Conservation (phyloP, 2,888 invertebrate species). For the Xylota segnis region DNA sequence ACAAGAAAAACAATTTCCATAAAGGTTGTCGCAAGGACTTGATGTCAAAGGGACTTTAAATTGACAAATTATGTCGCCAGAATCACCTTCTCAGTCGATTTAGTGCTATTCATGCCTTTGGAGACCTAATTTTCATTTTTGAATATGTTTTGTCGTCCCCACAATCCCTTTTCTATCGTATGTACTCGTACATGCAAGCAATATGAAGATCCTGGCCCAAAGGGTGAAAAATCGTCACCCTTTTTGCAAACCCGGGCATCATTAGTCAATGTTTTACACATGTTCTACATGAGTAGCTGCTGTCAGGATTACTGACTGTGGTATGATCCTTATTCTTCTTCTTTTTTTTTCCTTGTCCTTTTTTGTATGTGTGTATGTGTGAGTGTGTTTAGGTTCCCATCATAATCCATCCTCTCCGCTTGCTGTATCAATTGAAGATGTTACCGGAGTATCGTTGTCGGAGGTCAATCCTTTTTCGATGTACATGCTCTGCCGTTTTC, state of each 20-base stretch:
- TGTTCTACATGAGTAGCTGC: slow-evolving; percentile 58
- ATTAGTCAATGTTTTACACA: slow-evolving; percentile 71
- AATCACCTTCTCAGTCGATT: slow-evolving; percentile 43
- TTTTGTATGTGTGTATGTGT: neutral
- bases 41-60: slow-evolving; percentile 49
- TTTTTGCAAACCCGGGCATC: slow-evolving; percentile 37
- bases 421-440: slow-evolving; percentile 58
- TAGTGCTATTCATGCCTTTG: slow-evolving; percentile 34
- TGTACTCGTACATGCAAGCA: neutral
- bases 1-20: slow-evolving; percentile 9
- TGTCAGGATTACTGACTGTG: slow-evolving; percentile 57
- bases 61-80: slow-evolving; percentile 54
- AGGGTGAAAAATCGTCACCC: slow-evolving; percentile 58
- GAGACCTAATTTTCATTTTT: slow-evolving; percentile 32
- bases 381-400: slow-evolving; percentile 2
- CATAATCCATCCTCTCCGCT: slow-evolving; percentile 33
- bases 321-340: slow-evolving; percentile 35
- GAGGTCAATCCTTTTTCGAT: slow-evolving; percentile 57
- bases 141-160: too few species aligned
- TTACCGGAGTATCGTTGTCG: slow-evolving; percentile 35
- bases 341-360: too few species aligned
- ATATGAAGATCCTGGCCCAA: slow-evolving; percentile 1
- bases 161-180: neutral
- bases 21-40: slow-evolving; percentile 40
- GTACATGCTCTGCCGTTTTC: slow-evolving; percentile 21